Conservation (phyloP, 2,797 vertebrate genomes). For the Masticophis lateralis region DNA sequence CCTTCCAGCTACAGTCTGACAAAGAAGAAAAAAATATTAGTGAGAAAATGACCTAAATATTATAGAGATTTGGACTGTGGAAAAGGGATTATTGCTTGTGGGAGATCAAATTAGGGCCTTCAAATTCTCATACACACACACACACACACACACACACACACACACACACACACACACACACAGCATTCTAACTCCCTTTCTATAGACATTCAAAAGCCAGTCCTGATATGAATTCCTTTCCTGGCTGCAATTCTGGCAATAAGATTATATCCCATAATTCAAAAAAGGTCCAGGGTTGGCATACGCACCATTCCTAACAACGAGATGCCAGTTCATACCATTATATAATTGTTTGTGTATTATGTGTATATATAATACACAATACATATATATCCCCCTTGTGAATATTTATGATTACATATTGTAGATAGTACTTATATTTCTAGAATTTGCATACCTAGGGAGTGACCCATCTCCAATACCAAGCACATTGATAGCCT, state of each 20-base stretch:
- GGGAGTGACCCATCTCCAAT: no score
- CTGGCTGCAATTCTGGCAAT: neutral
- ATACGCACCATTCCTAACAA: neutral
- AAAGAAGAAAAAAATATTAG: neutral
- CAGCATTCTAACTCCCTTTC: neutral
- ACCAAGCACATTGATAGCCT: neutral
- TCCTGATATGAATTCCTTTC: neutral
- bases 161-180: neutral
- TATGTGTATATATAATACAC: neutral
- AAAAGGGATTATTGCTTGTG: neutral
- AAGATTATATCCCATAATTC: neutral
- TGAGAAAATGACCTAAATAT: neutral
- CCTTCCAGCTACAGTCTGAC: neutral
- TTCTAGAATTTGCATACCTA: neutral
- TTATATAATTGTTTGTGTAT: neutral
- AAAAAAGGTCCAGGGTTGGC: neutral
- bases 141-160: neutral
- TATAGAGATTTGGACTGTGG: neutral
- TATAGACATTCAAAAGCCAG: neutral
- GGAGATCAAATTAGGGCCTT: neutral
- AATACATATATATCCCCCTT: no score
- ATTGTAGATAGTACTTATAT: neutral
- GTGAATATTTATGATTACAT: neutral
- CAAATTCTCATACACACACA: neutral
- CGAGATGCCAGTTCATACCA: neutral